Conservation (phyloP, 2,797 vertebrate genomes). For the Rhinatrema bivittatum region DNA sequence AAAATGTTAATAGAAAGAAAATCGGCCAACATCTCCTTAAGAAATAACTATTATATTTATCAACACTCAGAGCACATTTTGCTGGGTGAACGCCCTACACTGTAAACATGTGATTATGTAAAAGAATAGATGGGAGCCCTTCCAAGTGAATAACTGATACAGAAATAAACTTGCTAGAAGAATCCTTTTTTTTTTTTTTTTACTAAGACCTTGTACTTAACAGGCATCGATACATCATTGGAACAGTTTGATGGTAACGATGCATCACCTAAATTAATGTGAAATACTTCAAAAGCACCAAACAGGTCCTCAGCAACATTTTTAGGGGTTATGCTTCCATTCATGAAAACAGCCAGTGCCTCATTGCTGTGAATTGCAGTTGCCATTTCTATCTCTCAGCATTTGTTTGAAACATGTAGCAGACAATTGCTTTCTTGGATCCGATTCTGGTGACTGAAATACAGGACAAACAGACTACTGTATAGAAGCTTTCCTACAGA, state of each 20-base stretch:
- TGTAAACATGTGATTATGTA: neutral
- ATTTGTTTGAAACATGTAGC: slow-evolving; percentile 88
- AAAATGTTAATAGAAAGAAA: neutral
- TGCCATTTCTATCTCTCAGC: slow-evolving; percentile 65
- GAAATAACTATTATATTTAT: neutral
- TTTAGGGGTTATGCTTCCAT: slow-evolving; percentile 59
- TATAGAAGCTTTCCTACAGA: slow-evolving; percentile 59
- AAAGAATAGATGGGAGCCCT: slow-evolving; percentile 11
- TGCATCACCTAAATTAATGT: slow-evolving; percentile 52
- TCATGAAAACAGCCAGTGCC: slow-evolving; percentile 61
- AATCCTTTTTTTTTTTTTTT: too few species aligned
- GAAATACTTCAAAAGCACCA: slow-evolving; percentile 60
- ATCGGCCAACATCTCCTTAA: slow-evolving; percentile 8
- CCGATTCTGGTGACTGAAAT: slow-evolving; percentile 71
- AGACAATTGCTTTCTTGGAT: slow-evolving; percentile 72
- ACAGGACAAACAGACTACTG: slow-evolving; percentile 66
- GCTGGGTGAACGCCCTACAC: too few species aligned
- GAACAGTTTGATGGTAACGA: slow-evolving; percentile 42
- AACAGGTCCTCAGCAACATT: slow-evolving; percentile 54
- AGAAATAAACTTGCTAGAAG: slow-evolving; percentile 31
- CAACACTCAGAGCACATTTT: slow-evolving; percentile 4
- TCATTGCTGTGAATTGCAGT: slow-evolving; percentile 71
- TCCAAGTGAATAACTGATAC: slow-evolving; percentile 22
- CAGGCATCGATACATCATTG: slow-evolving; percentile 42
- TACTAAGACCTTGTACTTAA: slow-evolving; percentile 42